Base-by-base conservation (phyloP, 2,888 invertebrate genomes). In the Platerodrilus igneus region DNA sequence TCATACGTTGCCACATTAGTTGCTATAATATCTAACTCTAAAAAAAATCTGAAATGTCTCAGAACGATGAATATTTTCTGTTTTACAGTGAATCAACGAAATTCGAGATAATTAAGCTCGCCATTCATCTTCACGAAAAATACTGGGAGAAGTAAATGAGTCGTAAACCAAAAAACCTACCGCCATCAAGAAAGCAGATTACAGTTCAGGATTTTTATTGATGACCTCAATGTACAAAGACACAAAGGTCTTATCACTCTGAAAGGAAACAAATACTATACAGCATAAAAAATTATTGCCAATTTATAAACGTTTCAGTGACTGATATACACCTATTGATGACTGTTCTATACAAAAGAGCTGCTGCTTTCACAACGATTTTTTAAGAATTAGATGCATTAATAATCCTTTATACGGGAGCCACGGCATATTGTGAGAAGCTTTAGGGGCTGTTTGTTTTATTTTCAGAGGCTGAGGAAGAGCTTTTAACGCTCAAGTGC, bases 231-330 rank as follows among this genome's bases (percentile, higher is more conserved):
- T 60, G 63, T 61, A 59, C 60, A 63, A 59, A 63, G 63, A 66
- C 64, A 66, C 65, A 65, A 66, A 65, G 63, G 65, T 63, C 65
- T 67, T 67, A 67, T 67, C 67, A 63, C 59, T 59, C n/a, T 50
- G 60, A 60, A 62, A 62, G 56, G 60, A 62, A 64, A 63, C 63
- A 65, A 65, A 64, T 64, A 62, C 59, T 54, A 49, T 53, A 51
- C 48, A 51, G 52, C 55, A 58, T 56, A 59, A 66, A 65, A 67
- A 65, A 67, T 65, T 59, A 65, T 62, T 58, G 49, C 53, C 61
- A 55, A 61, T 62, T 42, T 46, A 39, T 46, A 60, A 57, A 56
- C 58, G 60, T 59, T 61, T 53, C 53, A 43, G 60, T 64, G 65
- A 66, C 62, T 64, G 62, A 66, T 66, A 61, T 62, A 66, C n/a